Conservation (phyloP, 2,797 vertebrate species). For the Pelobates cultripes region DNA sequence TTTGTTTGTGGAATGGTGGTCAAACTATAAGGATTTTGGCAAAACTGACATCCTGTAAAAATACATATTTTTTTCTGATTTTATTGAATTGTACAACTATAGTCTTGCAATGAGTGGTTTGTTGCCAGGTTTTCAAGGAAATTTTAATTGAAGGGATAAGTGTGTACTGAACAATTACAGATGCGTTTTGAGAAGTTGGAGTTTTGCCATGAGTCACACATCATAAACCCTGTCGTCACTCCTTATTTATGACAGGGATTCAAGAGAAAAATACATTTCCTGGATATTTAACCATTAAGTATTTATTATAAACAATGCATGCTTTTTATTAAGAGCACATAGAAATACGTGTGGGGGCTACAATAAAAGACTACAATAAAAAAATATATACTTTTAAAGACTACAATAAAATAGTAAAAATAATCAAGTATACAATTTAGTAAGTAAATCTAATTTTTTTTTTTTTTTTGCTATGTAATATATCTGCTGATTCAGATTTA, state of each 20-base stretch:
- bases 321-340: not conserved
- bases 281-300: not conserved
- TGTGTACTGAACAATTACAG: not conserved
- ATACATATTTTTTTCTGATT: too few relatives aligned
- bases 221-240: conserved; percentile 11
- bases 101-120: not conserved
- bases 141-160: not conserved
- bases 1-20: not conserved
- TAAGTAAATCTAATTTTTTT: too few relatives aligned
- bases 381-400: too few relatives aligned
- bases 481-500: too few relatives aligned
- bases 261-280: not conserved
- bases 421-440: too few relatives aligned
- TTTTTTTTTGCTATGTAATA: too few relatives aligned
- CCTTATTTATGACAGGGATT: conserved; percentile 1
- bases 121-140: not conserved
- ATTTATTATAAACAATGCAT: not conserved
- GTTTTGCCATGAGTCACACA: conserved; percentile 23
- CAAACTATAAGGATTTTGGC: not conserved
- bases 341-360: not conserved
- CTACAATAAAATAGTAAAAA: too few relatives aligned
- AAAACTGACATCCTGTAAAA: not conserved
- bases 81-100: not conserved
- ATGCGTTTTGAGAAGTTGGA: conserved; percentile 10
- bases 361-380: too few relatives aligned